Conservation (phyloP, 2,888 invertebrate species). For the Apamea monoglypha region DNA sequence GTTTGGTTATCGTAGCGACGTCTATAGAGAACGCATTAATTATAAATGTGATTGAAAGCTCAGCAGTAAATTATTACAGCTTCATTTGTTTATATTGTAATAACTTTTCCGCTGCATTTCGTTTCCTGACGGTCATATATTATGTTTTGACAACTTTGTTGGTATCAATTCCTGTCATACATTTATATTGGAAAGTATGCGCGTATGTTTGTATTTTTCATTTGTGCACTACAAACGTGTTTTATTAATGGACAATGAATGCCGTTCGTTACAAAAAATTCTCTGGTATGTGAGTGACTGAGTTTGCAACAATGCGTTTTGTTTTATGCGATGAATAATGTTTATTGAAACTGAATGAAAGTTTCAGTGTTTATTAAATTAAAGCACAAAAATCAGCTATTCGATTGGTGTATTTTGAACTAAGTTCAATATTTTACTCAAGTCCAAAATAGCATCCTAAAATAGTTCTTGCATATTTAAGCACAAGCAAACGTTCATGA, state of each 20-base stretch:
- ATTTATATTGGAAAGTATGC: constrained; percentile 35
- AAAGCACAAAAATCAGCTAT: neutral
- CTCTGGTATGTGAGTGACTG: constrained; percentile 13
- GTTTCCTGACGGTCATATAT: constrained; percentile 44
- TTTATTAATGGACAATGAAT: constrained; percentile 50
- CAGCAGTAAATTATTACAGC: constrained; percentile 58
- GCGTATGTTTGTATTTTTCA: constrained; percentile 33
- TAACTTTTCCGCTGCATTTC: constrained; percentile 43
- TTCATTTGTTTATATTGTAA: constrained; percentile 46
- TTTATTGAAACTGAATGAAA: constrained; percentile 16
- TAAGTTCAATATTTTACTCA: neutral
- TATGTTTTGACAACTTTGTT: constrained; percentile 51
- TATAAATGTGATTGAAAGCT: constrained; percentile 68
- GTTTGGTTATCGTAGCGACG: constrained; percentile 42
- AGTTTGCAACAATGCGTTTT: constrained; percentile 19
- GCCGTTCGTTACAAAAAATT: constrained; percentile 30
- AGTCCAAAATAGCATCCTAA: constrained; percentile 6
- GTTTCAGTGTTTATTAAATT: neutral
- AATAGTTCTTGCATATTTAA: constrained; percentile 34
- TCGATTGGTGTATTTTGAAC: neutral
- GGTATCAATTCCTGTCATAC: constrained; percentile 51
- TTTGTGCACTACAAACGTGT: constrained; percentile 38
- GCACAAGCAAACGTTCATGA: constrained; percentile 37
- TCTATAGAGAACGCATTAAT: constrained; percentile 62
- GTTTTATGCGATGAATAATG: constrained; percentile 5